Evolutionary conservation across 1,140 invertebrate species (phyloP).

Genomic region (Aculops lycopersici): DNA sequence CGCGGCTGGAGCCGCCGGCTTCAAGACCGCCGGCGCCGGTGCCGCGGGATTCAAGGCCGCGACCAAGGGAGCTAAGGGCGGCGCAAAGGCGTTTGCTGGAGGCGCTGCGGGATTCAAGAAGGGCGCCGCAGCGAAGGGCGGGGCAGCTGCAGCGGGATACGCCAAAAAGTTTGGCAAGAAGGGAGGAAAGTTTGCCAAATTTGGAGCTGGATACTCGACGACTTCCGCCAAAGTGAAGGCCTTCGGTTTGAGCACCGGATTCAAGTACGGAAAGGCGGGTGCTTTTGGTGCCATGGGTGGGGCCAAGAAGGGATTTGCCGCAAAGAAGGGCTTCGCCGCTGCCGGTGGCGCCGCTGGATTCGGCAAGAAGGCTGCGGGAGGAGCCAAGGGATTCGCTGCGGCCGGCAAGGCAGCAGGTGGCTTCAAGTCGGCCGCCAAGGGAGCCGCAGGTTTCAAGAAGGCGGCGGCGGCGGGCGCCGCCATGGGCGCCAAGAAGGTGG

Average conservation of each 20-base stretch:
- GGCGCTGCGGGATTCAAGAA: background rate
- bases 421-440: background rate
- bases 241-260: background rate
- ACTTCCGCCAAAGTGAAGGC: background rate
- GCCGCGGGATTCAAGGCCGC: background rate
- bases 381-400: background rate
- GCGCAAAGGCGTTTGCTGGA: background rate
- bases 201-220: background rate
- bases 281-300: background rate
- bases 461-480: too few species aligned
- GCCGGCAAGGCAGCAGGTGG: background rate
- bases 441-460: background rate
- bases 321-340: background rate
- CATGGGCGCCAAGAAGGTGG: too few species aligned
- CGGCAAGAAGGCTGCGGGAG: background rate
- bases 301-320: background rate
- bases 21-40: background rate
- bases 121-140: background rate
- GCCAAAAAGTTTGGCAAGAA: background rate
- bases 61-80: background rate
- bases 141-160: background rate
- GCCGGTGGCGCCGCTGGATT: background rate
- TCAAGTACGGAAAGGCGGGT: background rate
- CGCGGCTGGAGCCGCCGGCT: background rate
- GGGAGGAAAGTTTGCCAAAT: background rate